Evolutionary conservation across 2,888 invertebrate genomes (phyloP), one percentile per base, ranked within the genome.

Genomic region (Euplagia quadripunctaria): DNA sequence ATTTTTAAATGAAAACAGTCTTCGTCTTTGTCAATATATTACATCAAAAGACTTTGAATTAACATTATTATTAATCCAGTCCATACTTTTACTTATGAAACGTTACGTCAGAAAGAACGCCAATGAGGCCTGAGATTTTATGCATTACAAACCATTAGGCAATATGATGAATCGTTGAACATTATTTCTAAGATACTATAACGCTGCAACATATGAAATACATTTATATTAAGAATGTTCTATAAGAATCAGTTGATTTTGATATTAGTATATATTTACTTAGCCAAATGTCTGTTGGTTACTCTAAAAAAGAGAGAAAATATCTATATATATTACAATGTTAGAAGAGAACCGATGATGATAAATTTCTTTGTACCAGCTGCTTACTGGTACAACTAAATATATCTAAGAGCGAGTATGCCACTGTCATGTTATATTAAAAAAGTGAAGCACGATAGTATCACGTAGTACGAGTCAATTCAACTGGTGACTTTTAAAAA

Each of bases 111-210:
- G 61, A 31, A 61, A 61, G 58, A 61, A 61, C 12, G 2, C 31
- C 61, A 61, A 61, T 61, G 61, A 61, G 20, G 61, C 31, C 6
- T 61, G 61, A 61, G 61, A 61, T 61, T 31, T 61, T 61, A 61
- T 61, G 61, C 61, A 61, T 61, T 61, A 61, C 61, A 61, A 61
- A 61, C 31, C 61, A 61, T 61, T 61, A 61, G 61, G 61, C 31
- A 61, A 61, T 61, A 31, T 61, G 14, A 14, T 61, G 31, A 61
- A 61, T 61, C 14, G 61, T 31, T 61, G 61, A 61, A 61, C 31
- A 61, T 61, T 61, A 61, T 61, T 31, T 61, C 61, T 61, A 12
- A 31, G 61, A 61, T 61, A 31, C 14, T 61, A 61, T 61, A 31
- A 31, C 20, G 31, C 12, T 61, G 31, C 20, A 61, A 61, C 61